A percentile compares a stretch with the other conserved stretches of the same genome.
Evolutionary conservation across 2,888 invertebrate genomes (phyloP).

Genomic region (Chirona hameri): DNA sequence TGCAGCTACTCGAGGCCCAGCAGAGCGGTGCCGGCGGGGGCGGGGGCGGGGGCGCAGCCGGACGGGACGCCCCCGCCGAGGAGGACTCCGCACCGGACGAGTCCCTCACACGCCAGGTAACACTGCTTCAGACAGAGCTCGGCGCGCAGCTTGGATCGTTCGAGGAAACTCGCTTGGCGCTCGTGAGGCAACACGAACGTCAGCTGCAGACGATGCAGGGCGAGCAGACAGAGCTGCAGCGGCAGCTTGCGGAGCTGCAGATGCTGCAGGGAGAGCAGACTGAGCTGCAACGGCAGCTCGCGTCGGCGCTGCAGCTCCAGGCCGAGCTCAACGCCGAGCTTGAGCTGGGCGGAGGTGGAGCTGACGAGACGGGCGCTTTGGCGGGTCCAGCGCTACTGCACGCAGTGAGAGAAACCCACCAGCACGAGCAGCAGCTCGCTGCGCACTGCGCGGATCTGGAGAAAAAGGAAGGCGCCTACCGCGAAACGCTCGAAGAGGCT

Average conservation of each 20-base stretch:
- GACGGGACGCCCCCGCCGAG: neutral
- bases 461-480: conserved; percentile 39
- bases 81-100: neutral
- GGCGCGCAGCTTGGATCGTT: neutral
- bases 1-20: neutral
- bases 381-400: neutral
- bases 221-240: neutral
- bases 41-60: neutral
- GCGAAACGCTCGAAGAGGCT: conserved; percentile 41
- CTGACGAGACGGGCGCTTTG: neutral
- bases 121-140: neutral
- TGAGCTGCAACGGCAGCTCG: neutral
- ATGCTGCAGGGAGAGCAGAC: neutral
- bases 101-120: neutral
- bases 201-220: neutral
- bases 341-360: neutral
- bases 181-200: neutral
- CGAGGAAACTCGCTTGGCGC: neutral
- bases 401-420: neutral
- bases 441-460: conserved; percentile 33
- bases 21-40: neutral
- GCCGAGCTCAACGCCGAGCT: neutral
- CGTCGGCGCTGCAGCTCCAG: neutral
- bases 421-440: neutral
- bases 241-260: neutral